Evolutionary conservation across 2,797 vertebrate genomes (phyloP).

Genomic region (Coranthus polyacanthus): DNA sequence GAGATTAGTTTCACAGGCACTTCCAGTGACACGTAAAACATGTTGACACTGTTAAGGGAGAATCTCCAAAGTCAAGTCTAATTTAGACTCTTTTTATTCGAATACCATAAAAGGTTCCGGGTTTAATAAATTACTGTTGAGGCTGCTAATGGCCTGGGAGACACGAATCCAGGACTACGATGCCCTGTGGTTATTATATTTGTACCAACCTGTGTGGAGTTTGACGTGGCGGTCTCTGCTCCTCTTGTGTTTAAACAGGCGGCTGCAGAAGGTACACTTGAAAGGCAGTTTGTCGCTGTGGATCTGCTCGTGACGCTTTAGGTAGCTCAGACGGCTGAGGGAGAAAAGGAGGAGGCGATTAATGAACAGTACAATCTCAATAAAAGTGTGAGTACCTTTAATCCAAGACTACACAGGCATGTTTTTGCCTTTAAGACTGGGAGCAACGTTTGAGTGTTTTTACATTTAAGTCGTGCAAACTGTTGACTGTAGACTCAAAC

Average conservation of each 20-base stretch:
- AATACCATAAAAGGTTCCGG: background rate
- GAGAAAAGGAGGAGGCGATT: background rate
- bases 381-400: no score
- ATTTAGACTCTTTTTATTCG: slow-evolving; percentile 1
- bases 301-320: slow-evolving; percentile 99
- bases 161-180: background rate
- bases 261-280: slow-evolving; percentile 99
- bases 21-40: background rate
- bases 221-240: slow-evolving; percentile 98
- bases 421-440: no score
- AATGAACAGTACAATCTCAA: background rate
- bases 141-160: background rate
- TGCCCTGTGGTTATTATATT: background rate
- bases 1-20: background rate
- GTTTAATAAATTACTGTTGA: background rate
- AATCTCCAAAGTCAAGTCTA: background rate
- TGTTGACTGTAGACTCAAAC: no score
- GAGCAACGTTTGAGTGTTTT: no score
- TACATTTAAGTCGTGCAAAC: no score
- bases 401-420: no score
- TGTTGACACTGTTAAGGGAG: background rate
- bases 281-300: slow-evolving; percentile 99
- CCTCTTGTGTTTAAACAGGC: slow-evolving; percentile 98
- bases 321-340: slow-evolving; percentile 94
- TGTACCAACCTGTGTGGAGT: slow-evolving; percentile 91